These are phyloP conservation scores for Tachysurus fulvidraco DNA, from an alignment of 2,113 vertebrate genomes.

Conservation along the genomic window DNA sequence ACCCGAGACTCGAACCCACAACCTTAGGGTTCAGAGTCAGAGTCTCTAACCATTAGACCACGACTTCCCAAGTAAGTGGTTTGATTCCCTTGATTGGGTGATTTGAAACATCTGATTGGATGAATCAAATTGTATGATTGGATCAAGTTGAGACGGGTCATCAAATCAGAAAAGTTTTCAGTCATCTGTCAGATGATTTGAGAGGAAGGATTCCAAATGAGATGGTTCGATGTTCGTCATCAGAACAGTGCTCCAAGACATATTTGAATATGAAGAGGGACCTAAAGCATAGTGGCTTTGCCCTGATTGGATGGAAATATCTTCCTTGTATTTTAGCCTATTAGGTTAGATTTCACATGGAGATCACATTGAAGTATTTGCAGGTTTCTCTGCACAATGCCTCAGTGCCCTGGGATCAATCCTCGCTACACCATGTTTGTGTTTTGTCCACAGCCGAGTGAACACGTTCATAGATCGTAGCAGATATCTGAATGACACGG, in stretches of 20 bases:
- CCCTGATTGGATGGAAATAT: not conserved
- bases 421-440: constrained; percentile 7
- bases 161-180: not conserved
- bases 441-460: constrained; percentile 53
- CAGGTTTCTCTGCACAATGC: not conserved
- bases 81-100: not conserved
- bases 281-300: not conserved
- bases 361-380: not conserved
- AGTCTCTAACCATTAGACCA: too few relatives aligned
- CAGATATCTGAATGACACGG: constrained; percentile 69
- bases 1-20: too few relatives aligned
- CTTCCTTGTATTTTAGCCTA: not conserved
- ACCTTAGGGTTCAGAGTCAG: too few relatives aligned
- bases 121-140: not conserved
- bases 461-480: constrained; percentile 42
- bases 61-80: too few relatives aligned
- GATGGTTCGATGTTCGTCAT: not conserved
- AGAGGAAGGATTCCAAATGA: not conserved
- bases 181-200: not conserved
- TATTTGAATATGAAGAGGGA: not conserved
- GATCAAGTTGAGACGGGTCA: not conserved
- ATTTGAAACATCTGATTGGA: not conserved
- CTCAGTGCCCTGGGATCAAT: constrained; percentile 19
- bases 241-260: not conserved
- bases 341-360: not conserved